Evolutionary conservation across 2,797 vertebrate genomes (phyloP).

Genomic region (Chloroceryle amazona): DNA sequence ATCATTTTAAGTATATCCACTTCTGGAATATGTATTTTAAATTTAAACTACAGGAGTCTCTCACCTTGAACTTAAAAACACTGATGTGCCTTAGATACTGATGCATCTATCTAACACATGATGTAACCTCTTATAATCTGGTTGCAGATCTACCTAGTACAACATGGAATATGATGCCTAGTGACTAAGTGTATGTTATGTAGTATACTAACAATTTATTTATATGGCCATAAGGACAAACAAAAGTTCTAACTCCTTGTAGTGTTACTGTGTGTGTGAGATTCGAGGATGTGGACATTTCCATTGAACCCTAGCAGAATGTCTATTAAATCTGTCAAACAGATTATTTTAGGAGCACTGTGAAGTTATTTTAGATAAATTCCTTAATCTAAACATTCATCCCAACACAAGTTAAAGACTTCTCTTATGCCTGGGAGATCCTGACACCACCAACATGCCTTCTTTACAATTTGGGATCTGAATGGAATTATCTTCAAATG

Average conservation of each 20-base stretch:
- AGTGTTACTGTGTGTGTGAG: not conserved
- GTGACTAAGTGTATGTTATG: not conserved
- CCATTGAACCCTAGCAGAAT: slow-evolving; percentile 18
- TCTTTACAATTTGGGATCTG: slow-evolving; percentile 20
- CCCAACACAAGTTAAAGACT: slow-evolving; percentile 16
- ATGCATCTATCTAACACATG: not conserved
- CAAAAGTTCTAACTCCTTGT: not conserved
- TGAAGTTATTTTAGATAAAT: slow-evolving; percentile 38
- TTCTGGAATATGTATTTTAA: not conserved
- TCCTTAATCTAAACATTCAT: slow-evolving; percentile 46
- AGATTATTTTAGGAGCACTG: slow-evolving; percentile 11
- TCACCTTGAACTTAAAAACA: not conserved
- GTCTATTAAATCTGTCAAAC: slow-evolving; percentile 39
- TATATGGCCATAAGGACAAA: not conserved
- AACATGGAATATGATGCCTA: not conserved
- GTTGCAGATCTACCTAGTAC: not conserved
- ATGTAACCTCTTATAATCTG: not conserved
- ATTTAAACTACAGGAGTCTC: not conserved
- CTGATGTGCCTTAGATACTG: not conserved
- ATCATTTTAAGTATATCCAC: not conserved
- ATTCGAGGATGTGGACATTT: slow-evolving; percentile 29
- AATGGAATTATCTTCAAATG: slow-evolving; percentile 39
- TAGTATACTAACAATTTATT: not conserved
- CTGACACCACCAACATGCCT: slow-evolving; percentile 15
- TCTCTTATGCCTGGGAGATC: slow-evolving; percentile 27